Percentiles rank a stretch among this genome's conserved stretches.
Evolutionary conservation across 2,113 vertebrate genomes (phyloP).

Genomic region (Felis chaus): DNA sequence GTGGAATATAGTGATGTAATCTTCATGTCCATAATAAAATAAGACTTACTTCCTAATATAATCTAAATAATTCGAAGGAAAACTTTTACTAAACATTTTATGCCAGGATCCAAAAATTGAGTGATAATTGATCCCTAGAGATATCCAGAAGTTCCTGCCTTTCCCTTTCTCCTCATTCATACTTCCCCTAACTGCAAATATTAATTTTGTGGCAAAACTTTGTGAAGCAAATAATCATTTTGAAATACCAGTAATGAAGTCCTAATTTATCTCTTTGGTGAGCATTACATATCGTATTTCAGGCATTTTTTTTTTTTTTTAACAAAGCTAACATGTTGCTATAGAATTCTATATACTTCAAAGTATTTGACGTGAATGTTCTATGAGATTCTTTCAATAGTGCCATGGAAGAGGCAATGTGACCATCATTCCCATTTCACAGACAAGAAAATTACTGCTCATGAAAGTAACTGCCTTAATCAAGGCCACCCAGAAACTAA

Average conservation of each 20-base stretch:
- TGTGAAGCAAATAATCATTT: constrained; percentile 47
- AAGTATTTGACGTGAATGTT: neutral
- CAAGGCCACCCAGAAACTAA: neutral
- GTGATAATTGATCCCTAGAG: neutral
- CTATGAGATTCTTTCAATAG: neutral
- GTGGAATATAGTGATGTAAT: neutral
- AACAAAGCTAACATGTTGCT: neutral
- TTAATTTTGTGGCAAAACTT: neutral
- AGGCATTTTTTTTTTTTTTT: neutral
- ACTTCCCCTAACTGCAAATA: constrained; percentile 5
- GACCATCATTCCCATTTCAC: neutral
- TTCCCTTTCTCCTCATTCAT: neutral
- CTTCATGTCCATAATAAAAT: neutral
- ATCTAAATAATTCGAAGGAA: constrained; percentile 39
- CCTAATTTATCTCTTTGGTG: constrained; percentile 5
- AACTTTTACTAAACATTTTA: neutral
- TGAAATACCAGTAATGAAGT: neutral
- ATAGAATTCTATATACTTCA: neutral
- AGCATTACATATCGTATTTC: neutral
- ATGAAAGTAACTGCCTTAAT: neutral
- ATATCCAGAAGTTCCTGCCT: neutral
- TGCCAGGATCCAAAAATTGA: constrained; percentile 14
- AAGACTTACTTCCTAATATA: neutral
- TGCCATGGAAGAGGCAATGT: neutral
- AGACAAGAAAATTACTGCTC: neutral